Evolutionary conservation across 2,888 invertebrate species (phyloP), one percentile per base, ranked within the genome.

Genomic region (Ochropleura plecta): DNA sequence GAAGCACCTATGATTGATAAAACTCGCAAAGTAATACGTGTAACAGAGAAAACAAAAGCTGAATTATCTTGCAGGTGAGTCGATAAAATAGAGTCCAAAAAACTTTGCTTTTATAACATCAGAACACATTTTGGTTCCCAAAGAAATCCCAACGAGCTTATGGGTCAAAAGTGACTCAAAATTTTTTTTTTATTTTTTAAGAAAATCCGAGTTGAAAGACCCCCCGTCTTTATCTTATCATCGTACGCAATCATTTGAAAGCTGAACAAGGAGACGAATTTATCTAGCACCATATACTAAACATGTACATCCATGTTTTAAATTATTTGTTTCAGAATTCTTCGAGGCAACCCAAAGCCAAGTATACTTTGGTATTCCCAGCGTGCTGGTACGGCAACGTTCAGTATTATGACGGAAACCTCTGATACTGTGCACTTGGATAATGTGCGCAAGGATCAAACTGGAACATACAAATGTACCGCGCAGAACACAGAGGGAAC

Each of bases 31-130:
- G 60, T 73, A 68, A 62, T 89, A 14, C 59, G 55, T 0, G 84
- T 74, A 5, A 62, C 67, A 49, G 75, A 81, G 65, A 89, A 89
- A 12, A 80, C 85, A 0, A 72, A 84, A 71, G 79, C 73, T 9
- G 57, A 79, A 49, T 76, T 93, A 51, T 69, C 63, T 51, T 93
- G 93, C 88, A 90, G 83, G 93, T 93, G 84, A 86, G 86, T 30
- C 1, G n/a, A n/a, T n/a, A n/a, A n/a, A n/a, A n/a, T n/a, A n/a
- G n/a, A n/a, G n/a, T n/a, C n/a, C n/a, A n/a, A n/a, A n/a, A n/a
- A n/a, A n/a, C n/a, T n/a, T n/a, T n/a, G n/a, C n/a, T n/a, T n/a
- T n/a, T n/a, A n/a, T n/a, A n/a, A n/a, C n/a, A n/a, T n/a, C n/a
- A n/a, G n/a, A n/a, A n/a, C n/a, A n/a, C n/a, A n/a, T n/a, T n/a